A percentile compares a stretch with the other conserved stretches of the same genome.
Conservation (phyloP, 1,140 invertebrate species). For the Drosophila hydei region DNA sequence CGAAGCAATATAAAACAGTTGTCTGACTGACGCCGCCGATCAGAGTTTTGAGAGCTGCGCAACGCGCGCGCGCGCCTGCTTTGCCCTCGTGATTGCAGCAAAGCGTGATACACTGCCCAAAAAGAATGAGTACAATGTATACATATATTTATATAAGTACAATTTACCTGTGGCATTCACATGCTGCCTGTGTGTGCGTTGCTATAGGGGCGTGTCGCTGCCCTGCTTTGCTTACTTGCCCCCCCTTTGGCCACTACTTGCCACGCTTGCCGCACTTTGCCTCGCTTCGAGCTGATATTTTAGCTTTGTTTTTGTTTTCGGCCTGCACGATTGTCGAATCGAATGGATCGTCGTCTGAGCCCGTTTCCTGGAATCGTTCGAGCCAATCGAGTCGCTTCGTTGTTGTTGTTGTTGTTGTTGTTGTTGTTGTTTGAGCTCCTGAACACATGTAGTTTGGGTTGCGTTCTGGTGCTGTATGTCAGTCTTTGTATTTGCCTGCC, state of each 20-base stretch:
- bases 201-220: slow-evolving; percentile 51
- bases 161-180: slow-evolving; percentile 62
- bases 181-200: slow-evolving; percentile 32
- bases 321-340: slow-evolving; percentile 33
- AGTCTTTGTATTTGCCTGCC: slow-evolving; percentile 38
- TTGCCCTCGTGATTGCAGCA: not conserved
- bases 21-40: slow-evolving; percentile 28
- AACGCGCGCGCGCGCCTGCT: not conserved
- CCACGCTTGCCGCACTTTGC: slow-evolving; percentile 17
- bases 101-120: slow-evolving; percentile 34
- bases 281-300: slow-evolving; percentile 44
- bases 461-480: slow-evolving; percentile 15
- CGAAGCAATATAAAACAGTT: slow-evolving; percentile 42
- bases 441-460: slow-evolving; percentile 55
- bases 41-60: slow-evolving; percentile 11
- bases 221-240: slow-evolving; percentile 31
- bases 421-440: slow-evolving; percentile 38
- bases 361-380: slow-evolving; percentile 56
- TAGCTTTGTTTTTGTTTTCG: slow-evolving; percentile 17
- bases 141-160: slow-evolving; percentile 9
- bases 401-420: slow-evolving; percentile 37
- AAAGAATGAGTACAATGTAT: slow-evolving; percentile 25
- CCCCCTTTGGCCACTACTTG: slow-evolving; percentile 23
- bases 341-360: slow-evolving; percentile 46
- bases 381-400: slow-evolving; percentile 28